Evolutionary conservation across 2,888 invertebrate species (phyloP).

Genomic region (Strigamia maritima): DNA sequence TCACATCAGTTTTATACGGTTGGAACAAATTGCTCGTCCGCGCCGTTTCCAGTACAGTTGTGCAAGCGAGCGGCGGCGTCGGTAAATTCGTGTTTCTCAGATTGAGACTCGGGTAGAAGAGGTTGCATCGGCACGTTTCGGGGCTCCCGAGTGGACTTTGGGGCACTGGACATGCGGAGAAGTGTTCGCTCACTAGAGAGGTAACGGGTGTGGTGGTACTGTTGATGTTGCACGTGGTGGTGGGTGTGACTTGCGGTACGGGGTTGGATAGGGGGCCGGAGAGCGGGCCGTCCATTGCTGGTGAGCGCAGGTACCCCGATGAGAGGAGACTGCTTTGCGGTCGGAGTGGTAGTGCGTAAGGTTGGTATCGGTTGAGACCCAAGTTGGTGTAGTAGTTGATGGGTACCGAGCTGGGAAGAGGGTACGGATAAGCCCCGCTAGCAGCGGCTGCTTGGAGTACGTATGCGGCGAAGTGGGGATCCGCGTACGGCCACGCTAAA

Average conservation of each 20-base stretch:
- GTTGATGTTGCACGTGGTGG: constrained; percentile 37
- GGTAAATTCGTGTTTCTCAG: constrained; percentile 44
- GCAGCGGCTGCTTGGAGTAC: constrained; percentile 82
- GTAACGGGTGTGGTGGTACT: constrained; percentile 35
- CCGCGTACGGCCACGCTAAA: constrained; percentile 92
- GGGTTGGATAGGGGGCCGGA: constrained; percentile 11
- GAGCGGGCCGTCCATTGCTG: constrained; percentile 41
- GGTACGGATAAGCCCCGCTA: constrained; percentile 56
- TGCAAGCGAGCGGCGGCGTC: constrained; percentile 49
- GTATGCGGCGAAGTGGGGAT: constrained; percentile 83
- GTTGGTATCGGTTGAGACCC: constrained; percentile 42
- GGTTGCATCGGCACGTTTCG: constrained; percentile 43
- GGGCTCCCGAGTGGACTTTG: not conserved
- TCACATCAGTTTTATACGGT: constrained; percentile 63
- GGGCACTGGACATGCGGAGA: constrained; percentile 25
- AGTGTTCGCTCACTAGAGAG: constrained; percentile 41
- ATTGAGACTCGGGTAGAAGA: constrained; percentile 43
- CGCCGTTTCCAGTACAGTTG: constrained; percentile 49
- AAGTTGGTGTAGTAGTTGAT: constrained; percentile 45
- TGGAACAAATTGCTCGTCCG: constrained; percentile 65
- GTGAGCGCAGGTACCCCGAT: constrained; percentile 44
- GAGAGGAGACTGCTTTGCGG: constrained; percentile 47
- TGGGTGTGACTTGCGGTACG: constrained; percentile 36
- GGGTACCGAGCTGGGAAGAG: constrained; percentile 49
- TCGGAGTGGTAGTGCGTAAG: constrained; percentile 44